Evolutionary conservation across 2,888 invertebrate species (phyloP), one percentile per base, ranked within the genome.

Genomic region (Leistus spinibarbis): DNA sequence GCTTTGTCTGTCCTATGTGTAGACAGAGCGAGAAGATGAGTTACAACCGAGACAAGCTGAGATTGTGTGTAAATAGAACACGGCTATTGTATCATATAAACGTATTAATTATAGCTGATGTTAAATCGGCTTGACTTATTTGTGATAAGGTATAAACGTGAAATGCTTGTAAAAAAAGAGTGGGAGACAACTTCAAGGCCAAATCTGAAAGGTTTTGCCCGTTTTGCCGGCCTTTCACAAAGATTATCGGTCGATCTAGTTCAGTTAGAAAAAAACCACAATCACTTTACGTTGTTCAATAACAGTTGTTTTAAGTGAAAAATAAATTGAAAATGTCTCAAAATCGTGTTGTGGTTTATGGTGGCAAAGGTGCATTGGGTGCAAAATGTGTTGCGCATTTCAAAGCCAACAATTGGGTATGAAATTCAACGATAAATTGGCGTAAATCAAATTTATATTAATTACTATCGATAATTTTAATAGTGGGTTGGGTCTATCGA

Each of bases 361-460:
- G 99, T 76, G 99, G 99, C 56, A 93, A 93, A 85, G 99, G 99
- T 77, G 99, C 99, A 65, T 89, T 99, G 70, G 99, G 99, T 65
- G 92, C 95, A 1, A 92, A 92, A 60, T 93, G 95, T 83, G 94
- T 99, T 16, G 91, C 92, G 22, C 91, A 93, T 83, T 97, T 99
- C 84, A 98, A 97, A 87, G 88, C 92, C 1, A 92, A 95, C 74
- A 95, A 95, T 85, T 98, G 92, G 89, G 95, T 95, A 87, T 89
- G 91, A 86, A 68, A 74, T 75, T 73, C 76, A 76, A 64, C 78
- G 77, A 54, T 66, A 71, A 74, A 74, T 65, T 76, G 79, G 77
- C 77, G 76, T 70, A 74, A 79, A 27, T 22, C 73, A 69, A 60
- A 62, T 68, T 64, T 20, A 63, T 23, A 54, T 67, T 67, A 17